Evolutionary conservation across 2,888 invertebrate genomes (phyloP).

Genomic region (Ormyrus nitidulus): DNA sequence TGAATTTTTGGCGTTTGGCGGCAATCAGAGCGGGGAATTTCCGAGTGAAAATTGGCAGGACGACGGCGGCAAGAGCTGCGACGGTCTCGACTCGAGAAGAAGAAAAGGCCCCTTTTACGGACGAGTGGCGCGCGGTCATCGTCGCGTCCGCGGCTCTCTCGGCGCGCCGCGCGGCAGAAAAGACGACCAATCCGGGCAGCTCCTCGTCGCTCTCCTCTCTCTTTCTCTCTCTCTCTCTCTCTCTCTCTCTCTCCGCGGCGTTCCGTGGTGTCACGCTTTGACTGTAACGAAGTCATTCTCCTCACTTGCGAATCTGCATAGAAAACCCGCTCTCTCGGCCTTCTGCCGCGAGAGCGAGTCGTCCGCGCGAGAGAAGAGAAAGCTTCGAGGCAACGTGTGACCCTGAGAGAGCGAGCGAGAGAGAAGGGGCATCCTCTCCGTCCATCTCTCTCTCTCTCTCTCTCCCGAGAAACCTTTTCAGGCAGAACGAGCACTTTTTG

Average conservation of each 20-base stretch:
- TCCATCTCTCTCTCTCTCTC: no score
- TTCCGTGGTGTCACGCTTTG: conserved; percentile 25
- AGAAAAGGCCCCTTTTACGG: no score
- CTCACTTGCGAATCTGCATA: conserved; percentile 50
- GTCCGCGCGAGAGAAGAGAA: conserved; percentile 42
- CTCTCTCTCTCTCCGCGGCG: no score
- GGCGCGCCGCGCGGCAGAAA: neutral
- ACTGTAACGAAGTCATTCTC: conserved; percentile 52
- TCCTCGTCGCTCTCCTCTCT: neutral
- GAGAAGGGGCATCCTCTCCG: conserved; percentile 21
- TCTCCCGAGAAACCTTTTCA: conserved; percentile 32
- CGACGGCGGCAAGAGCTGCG: no score
- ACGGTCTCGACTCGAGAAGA: no score
- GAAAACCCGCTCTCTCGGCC: conserved; percentile 47
- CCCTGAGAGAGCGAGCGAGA: conserved; percentile 37
- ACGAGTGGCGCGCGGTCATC: neutral
- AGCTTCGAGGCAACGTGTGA: conserved; percentile 44
- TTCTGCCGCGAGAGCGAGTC: conserved; percentile 22
- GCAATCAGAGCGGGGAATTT: no score
- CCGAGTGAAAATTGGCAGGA: no score
- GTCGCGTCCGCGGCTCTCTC: neutral
- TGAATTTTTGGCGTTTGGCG: no score
- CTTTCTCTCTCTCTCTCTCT: neutral
- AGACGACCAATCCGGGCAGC: conserved; percentile 10
- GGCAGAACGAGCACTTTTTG: conserved; percentile 41